Base-by-base conservation (phyloP, 2,888 invertebrate species). In the Parthenolecanium corni region DNA sequence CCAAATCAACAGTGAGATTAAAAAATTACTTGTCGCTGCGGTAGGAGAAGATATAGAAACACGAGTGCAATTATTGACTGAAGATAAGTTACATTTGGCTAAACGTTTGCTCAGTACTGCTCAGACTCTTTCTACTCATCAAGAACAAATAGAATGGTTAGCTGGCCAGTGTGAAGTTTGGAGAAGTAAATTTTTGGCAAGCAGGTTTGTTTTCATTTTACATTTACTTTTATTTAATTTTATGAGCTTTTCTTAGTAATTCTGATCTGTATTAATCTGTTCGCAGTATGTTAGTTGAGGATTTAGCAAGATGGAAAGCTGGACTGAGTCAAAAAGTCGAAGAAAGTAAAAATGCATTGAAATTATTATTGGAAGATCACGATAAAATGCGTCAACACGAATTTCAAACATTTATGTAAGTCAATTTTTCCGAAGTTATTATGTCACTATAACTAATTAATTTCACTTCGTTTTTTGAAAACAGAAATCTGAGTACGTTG, bases 111-210 rank as follows among this genome's bases (percentile, higher is more conserved):
- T 91, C 6, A 89, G 85, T 71, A 91, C 90, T 31, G 86, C 89
- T 21, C 84, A 90, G 73, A 85, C 89, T 73, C 77, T 93, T 61
- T 86, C 84, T 57, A 86, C 89, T 9, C 89, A 93, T 74, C 89
- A 89, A 76, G 94, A 95, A 73, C 89, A 92, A 76, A 86, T 91
- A 2, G 95, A 96, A 73, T 89, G 88, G 80, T 75, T 95, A 40
- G 88, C 90, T 18, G 91, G 94, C 0, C 92, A 94, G 71, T 91
- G 92, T 72, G 94, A 96, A 76, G 91, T 95, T 54, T 96, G 94
- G 94, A 81, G 92, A 66, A 93, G 92, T 72, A 96, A 95, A 80
- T 96, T 92, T 75, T 78, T 94, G 69, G 94, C 95, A 23, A 90
- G 90, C 77, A 89, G 88, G 88, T 88, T 76, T n/a, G 44, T 46